Evolutionary conservation across 2,888 invertebrate species (phyloP).

Genomic region (Syrista parreyssii): DNA sequence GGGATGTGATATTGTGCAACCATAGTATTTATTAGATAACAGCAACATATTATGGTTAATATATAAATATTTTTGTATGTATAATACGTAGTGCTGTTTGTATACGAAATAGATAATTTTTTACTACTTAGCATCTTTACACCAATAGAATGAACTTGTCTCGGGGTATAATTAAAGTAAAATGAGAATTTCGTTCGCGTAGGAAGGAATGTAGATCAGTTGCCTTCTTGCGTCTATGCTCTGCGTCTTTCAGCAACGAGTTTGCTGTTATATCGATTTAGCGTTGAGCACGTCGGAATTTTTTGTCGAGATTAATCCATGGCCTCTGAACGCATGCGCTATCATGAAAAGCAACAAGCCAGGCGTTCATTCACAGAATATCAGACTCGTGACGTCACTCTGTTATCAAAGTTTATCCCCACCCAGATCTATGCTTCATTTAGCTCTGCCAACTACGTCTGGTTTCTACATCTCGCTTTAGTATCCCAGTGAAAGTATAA

Average conservation of each 20-base stretch:
- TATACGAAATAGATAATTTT: not conserved
- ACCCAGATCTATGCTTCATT: not conserved
- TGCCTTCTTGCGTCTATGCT: not conserved
- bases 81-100: not conserved
- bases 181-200: not conserved
- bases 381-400: not conserved
- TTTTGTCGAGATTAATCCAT: not conserved
- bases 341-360: not conserved
- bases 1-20: too few relatives aligned
- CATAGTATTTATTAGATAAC: too few relatives aligned
- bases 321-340: not conserved
- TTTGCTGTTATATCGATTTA: slow-evolving; percentile 4
- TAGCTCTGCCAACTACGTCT: not conserved
- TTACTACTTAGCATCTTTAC: too few relatives aligned
- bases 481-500: not conserved
- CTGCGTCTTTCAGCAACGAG: not conserved
- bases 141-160: too few relatives aligned
- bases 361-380: slow-evolving; percentile 1
- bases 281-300: not conserved
- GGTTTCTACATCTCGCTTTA: not conserved
- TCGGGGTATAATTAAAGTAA: not conserved
- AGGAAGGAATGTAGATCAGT: not conserved
- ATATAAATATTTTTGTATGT: not conserved
- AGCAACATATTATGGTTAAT: too few relatives aligned
- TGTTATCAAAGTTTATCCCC: not conserved